Evolutionary conservation across 2,113 vertebrate genomes (phyloP).

Genomic region (Elephas maximus): DNA sequence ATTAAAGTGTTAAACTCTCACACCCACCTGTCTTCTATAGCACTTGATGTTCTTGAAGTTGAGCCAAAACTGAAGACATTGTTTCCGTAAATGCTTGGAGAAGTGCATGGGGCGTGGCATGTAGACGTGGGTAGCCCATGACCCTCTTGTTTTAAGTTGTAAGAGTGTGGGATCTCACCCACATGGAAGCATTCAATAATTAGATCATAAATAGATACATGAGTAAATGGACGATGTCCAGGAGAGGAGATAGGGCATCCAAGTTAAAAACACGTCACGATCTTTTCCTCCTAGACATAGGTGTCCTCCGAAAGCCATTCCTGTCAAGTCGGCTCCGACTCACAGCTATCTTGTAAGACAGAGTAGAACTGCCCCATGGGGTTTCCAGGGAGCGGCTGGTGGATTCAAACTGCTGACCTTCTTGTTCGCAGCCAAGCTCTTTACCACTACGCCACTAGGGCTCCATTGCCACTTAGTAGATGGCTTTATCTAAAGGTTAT

Average conservation of each 20-base stretch:
- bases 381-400: background rate
- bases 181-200: background rate
- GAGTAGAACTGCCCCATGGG: background rate
- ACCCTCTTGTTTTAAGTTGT: background rate
- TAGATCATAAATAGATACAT: background rate
- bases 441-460: background rate
- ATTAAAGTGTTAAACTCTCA: constrained; percentile 9
- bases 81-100: background rate
- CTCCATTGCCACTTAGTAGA: background rate
- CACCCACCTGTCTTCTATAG: background rate
- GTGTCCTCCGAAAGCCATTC: background rate
- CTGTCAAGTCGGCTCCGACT: background rate
- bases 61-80: background rate
- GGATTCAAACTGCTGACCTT: background rate
- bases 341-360: background rate
- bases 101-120: background rate
- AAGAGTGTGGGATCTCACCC: background rate
- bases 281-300: background rate
- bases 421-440: background rate
- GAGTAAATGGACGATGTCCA: too few species aligned
- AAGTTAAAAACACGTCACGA: background rate
- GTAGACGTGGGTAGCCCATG: background rate
- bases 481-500: background rate
- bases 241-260: background rate
- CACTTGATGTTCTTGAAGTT: background rate